These are phyloP conservation scores for Aphrocallistes beatrix DNA, from an alignment of 37 sponge, comb jelly and placozoan genomes.

Conservation along the genomic window DNA sequence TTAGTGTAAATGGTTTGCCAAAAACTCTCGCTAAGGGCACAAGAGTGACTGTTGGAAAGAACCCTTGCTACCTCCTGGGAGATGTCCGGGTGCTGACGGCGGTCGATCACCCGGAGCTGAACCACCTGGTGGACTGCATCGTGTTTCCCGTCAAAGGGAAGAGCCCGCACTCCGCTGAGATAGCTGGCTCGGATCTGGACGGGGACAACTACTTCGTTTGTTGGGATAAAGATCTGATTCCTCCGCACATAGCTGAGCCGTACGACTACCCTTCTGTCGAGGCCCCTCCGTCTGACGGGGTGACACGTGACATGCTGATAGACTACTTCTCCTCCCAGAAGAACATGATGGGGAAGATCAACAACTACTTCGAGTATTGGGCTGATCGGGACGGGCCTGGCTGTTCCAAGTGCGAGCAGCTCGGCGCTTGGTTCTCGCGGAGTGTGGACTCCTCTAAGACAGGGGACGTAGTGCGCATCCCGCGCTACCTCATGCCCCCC, in stretches of 20 bases:
- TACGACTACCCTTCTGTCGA: conserved; percentile 43
- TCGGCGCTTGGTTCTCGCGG: conserved; percentile 39
- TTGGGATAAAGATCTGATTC: conserved; percentile 56
- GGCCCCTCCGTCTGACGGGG: neutral
- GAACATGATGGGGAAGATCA: conserved; percentile 43
- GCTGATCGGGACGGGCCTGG: conserved; percentile 42
- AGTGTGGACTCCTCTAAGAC: conserved; percentile 68
- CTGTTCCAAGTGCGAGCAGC: conserved; percentile 37
- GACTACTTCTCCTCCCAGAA: conserved; percentile 48
- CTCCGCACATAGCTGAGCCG: conserved; percentile 26
- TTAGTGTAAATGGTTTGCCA: conserved; percentile 37
- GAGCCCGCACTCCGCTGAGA: conserved; percentile 57
- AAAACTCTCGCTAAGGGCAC: conserved; percentile 23
- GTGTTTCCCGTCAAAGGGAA: conserved; percentile 61
- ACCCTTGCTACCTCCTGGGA: conserved; percentile 60
- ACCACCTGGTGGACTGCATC: conserved; percentile 64
- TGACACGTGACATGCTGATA: conserved; percentile 18
- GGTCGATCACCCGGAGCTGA: conserved; percentile 27
- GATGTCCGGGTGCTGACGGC: conserved; percentile 53
- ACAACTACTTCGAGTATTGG: conserved; percentile 49
- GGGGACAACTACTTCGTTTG: conserved; percentile 74
- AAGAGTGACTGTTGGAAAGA: conserved; percentile 43
- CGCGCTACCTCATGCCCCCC: conserved; percentile 32
- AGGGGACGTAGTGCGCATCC: conserved; percentile 34
- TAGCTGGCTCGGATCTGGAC: conserved; percentile 73